Evolutionary conservation across 2,113 vertebrate species (phyloP), one percentile per base, ranked within the genome.

Genomic region (Gymnobelideus leadbeateri): DNA sequence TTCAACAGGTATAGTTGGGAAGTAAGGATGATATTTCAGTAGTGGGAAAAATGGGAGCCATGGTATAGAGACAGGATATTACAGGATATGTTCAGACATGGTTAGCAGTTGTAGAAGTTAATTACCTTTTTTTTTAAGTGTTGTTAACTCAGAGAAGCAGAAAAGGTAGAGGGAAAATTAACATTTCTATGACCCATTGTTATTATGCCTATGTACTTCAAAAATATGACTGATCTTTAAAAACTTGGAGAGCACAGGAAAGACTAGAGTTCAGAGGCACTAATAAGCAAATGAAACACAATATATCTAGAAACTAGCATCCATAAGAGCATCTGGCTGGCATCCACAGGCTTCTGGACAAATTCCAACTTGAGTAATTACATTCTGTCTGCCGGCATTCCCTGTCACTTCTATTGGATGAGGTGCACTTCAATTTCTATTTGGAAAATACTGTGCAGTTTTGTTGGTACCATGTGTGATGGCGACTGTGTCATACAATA

Each of bases 171-270:
- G 68, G 31, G 55, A 61, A 96, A 93, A 92, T 50, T 91, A 12
- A 0, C 47, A 91, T 95, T 91, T 97, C 43, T 90, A 57, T 96
- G 96, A 98, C 98, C 96, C 97, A 95, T 55, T 2, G 0, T 5
- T 84, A 95, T 51, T 91, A 96, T 96, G n/a, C 96, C 97, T 95
- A 95, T 98, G 95, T n/a, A 90, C 50, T 90, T 97, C 52, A 92
- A 91, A 95, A 96, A 93, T 12, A 89, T 94, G 52, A 94, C 31
- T 96, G 94, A 95, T 92, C 90, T 97, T 95, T 96, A 95, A 61
- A 97, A 96, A 91, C 91, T 90, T 94, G 46, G 43, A 84, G 46
- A 91, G 91, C 57, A 37, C 91, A 95, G 94, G 90, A 77, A 25
- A 93, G 93, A 91, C 97, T 93, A 95, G 90, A 91, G 93, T 95